These are phyloP conservation scores for Vanessa tameamea DNA, from an alignment of 1,140 invertebrate genomes.

Conservation along the genomic window DNA sequence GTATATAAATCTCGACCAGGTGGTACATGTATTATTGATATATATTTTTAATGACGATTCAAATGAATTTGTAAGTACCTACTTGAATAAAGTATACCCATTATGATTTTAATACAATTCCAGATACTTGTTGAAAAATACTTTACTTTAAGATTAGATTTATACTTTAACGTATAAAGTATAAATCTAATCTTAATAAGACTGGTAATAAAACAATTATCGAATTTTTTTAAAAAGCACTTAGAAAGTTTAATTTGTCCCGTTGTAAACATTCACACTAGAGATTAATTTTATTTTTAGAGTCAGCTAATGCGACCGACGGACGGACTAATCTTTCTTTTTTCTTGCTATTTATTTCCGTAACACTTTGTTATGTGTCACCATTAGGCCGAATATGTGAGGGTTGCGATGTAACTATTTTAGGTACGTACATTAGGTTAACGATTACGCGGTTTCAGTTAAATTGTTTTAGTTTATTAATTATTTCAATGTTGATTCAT, in stretches of 20 bases:
- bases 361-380: slow-evolving; percentile 69
- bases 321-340: slow-evolving; percentile 63
- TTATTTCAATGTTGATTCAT: slow-evolving; percentile 20
- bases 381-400: slow-evolving; percentile 65
- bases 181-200: too few relatives aligned
- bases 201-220: not conserved
- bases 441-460: slow-evolving; percentile 36
- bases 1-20: too few relatives aligned
- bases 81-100: too few relatives aligned
- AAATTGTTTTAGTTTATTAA: slow-evolving; percentile 32
- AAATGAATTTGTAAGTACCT: too few relatives aligned
- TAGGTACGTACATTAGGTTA: slow-evolving; percentile 45
- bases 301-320: slow-evolving; percentile 53
- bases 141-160: too few relatives aligned
- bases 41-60: too few relatives aligned
- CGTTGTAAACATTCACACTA: slow-evolving; percentile 68
- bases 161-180: too few relatives aligned
- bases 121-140: too few relatives aligned
- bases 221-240: not conserved
- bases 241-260: slow-evolving; percentile 1
- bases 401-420: slow-evolving; percentile 52
- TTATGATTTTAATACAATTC: too few relatives aligned
- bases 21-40: too few relatives aligned
- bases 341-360: slow-evolving; percentile 68
- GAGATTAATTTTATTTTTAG: slow-evolving; percentile 74